A percentile compares a stretch with the other conserved stretches of the same genome.
Evolutionary conservation across 2,797 vertebrate species (phyloP).

Genomic region (Enteromius fasciolatus): DNA sequence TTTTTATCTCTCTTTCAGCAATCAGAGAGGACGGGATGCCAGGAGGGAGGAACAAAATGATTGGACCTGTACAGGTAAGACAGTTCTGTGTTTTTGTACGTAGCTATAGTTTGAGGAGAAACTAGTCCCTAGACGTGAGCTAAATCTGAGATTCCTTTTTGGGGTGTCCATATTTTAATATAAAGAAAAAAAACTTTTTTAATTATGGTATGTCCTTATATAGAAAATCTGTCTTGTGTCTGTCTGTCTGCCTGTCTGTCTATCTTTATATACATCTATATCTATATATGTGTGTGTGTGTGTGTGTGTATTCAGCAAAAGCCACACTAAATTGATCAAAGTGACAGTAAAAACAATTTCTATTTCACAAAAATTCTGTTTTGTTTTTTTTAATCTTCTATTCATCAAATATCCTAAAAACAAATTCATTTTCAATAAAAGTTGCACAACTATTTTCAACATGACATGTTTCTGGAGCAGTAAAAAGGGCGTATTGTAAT

Average conservation of each 20-base stretch:
- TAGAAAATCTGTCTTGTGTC: neutral
- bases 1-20: slow-evolving; percentile 74
- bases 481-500: no score
- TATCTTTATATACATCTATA: neutral
- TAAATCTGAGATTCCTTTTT: slow-evolving; percentile 3
- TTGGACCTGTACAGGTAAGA: slow-evolving; percentile 94
- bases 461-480: neutral
- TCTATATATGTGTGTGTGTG: no score
- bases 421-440: no score
- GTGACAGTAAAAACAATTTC: neutral
- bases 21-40: slow-evolving; percentile 99
- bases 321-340: no score
- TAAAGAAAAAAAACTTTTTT: neutral
- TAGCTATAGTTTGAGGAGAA: neutral
- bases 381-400: neutral
- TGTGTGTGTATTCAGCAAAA: no score
- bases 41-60: slow-evolving; percentile 98
- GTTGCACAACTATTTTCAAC: neutral
- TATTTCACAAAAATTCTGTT: neutral
- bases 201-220: neutral
- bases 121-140: neutral
- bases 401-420: neutral
- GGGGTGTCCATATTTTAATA: neutral
- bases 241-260: neutral
- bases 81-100: neutral